Evolutionary conservation across 2,113 vertebrate genomes (phyloP).

Genomic region (Protobothrops flavoviridis): DNA sequence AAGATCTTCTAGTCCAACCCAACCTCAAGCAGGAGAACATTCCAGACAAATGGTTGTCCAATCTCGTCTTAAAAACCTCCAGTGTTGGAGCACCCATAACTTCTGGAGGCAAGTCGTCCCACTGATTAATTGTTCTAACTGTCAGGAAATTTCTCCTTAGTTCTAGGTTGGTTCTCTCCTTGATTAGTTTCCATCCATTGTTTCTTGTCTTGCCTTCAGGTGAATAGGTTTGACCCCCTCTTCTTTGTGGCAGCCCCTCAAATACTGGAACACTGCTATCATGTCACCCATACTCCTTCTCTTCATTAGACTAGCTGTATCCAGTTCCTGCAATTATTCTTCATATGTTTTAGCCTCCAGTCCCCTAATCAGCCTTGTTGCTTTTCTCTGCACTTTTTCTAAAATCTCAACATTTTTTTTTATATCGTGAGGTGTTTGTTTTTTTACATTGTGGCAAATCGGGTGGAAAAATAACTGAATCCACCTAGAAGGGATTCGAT

Average conservation of each 20-base stretch:
- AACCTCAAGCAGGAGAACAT: too few relatives aligned
- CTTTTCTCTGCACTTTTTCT: neutral
- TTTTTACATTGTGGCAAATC: neutral
- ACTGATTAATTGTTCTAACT: too few relatives aligned
- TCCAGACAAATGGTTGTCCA: too few relatives aligned
- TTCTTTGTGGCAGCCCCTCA: neutral
- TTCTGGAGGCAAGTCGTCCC: too few relatives aligned
- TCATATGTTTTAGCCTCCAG: neutral
- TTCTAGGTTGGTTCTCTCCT: too few relatives aligned
- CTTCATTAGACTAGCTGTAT: neutral
- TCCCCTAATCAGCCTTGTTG: neutral
- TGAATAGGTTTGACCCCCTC: neutral
- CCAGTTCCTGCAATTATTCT: neutral
- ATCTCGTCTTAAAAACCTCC: too few relatives aligned
- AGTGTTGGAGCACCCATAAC: too few relatives aligned
- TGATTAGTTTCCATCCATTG: too few relatives aligned
- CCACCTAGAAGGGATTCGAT: neutral
- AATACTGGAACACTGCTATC: neutral
- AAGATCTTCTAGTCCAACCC: too few relatives aligned
- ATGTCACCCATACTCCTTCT: neutral
- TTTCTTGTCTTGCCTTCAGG: too few relatives aligned
- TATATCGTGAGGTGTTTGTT: neutral
- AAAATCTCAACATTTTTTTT: neutral
- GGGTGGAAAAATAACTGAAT: neutral
- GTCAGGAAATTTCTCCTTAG: too few relatives aligned